Evolutionary conservation across 2,888 invertebrate species (phyloP).

Genomic region (Pyrocoelia pectoralis): DNA sequence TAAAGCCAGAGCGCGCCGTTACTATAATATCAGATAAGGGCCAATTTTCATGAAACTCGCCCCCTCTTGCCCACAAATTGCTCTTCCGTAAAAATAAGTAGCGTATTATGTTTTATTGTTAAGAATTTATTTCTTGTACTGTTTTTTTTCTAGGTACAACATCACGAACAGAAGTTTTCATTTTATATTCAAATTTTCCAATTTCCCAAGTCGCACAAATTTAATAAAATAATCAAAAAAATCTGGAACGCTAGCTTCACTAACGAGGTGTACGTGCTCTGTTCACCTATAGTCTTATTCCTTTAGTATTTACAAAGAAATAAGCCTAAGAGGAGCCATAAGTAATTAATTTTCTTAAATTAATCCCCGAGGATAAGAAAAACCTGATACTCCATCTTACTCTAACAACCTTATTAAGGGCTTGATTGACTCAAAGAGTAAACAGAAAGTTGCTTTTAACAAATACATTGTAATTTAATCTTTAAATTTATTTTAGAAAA

Average conservation of each 20-base stretch:
- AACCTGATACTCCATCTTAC: conserved; percentile 21
- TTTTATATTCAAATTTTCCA: conserved; percentile 3
- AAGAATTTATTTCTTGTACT: conserved; percentile 28
- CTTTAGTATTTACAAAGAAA: conserved; percentile 26
- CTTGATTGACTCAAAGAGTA: background rate
- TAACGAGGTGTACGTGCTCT: conserved; percentile 28
- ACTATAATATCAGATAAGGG: conserved; percentile 38
- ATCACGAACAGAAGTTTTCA: background rate
- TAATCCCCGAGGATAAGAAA: conserved; percentile 32
- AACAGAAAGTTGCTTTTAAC: conserved; percentile 1
- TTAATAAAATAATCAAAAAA: conserved; percentile 23
- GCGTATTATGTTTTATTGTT: conserved; percentile 36
- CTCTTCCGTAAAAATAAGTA: conserved; percentile 38
- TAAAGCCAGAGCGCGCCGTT: conserved; percentile 38
- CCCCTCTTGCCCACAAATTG: conserved; percentile 34
- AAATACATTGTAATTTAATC: background rate
- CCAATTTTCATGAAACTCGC: conserved; percentile 34
- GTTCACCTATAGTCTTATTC: conserved; percentile 26
- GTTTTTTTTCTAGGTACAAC: conserved; percentile 8
- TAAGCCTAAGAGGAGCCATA: conserved; percentile 27
- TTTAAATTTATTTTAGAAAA: background rate
- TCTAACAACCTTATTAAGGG: conserved; percentile 11
- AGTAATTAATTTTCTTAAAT: conserved; percentile 37
- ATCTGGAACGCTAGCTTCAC: conserved; percentile 20
- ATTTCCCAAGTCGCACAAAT: conserved; percentile 9